A percentile compares a stretch with the other conserved stretches of the same genome.
Evolutionary conservation across 2,888 invertebrate genomes (phyloP).

Genomic region (Uropetala carovei): DNA sequence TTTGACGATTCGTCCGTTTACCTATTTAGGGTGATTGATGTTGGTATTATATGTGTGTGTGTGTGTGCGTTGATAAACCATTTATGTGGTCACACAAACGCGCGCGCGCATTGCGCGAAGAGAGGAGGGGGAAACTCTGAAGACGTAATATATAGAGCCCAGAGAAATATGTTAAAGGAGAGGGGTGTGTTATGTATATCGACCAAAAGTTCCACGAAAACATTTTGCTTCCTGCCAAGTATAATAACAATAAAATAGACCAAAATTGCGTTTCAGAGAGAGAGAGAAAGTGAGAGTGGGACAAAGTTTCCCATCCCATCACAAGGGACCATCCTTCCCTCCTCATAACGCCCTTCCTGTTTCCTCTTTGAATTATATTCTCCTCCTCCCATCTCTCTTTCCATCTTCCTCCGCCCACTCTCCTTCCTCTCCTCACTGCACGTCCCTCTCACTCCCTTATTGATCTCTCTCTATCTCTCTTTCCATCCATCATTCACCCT

Average conservation of each 20-base stretch:
- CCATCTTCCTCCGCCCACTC: too few relatives aligned
- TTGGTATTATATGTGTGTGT: not conserved
- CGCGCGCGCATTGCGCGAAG: too few relatives aligned
- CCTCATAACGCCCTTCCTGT: too few relatives aligned
- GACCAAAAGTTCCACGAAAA: not conserved
- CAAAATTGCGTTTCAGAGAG: not conserved
- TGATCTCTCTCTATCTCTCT: too few relatives aligned
- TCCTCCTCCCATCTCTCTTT: too few relatives aligned
- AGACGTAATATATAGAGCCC: not conserved
- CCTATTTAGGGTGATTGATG: not conserved
- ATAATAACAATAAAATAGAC: conserved; percentile 13
- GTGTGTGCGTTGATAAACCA: not conserved
- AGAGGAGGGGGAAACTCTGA: not conserved
- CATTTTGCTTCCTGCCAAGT: conserved; percentile 18
- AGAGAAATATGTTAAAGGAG: not conserved
- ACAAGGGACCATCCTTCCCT: conserved; percentile 16
- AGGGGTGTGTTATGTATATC: not conserved
- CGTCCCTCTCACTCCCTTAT: too few relatives aligned
- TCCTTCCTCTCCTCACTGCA: too few relatives aligned
- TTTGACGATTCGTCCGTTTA: conserved; percentile 24
- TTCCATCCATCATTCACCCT: too few relatives aligned
- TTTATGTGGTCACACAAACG: too few relatives aligned
- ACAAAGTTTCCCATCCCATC: conserved; percentile 21
- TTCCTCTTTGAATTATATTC: too few relatives aligned
- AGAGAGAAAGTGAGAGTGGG: too few relatives aligned